A percentile compares a stretch with the other conserved stretches of the same genome.
phyloP scores from a whole-genome alignment of 2,797 vertebrate species.

The Argentina silus region DNA sequence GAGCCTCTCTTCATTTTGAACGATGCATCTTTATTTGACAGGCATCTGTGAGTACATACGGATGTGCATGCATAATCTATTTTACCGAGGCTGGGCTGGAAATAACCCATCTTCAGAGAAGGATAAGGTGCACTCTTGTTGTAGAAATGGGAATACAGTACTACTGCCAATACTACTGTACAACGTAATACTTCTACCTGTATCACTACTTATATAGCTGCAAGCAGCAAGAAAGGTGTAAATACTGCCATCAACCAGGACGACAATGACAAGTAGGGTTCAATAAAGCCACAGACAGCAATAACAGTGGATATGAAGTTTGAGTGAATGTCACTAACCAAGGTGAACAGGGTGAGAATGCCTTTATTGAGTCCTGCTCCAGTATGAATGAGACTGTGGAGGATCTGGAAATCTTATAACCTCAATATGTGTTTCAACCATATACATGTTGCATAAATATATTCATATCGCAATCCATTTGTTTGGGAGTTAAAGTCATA shows the following conservation, averaged over 20 bases:
- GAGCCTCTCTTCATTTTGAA: conserved; percentile 64
- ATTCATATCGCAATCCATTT: neutral
- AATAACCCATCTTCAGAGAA: conserved; percentile 32
- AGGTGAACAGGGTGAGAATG: neutral
- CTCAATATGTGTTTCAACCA: too few species aligned
- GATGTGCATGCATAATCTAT: conserved; percentile 68
- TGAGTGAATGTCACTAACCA: neutral
- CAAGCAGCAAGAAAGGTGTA: neutral
- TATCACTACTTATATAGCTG: neutral
- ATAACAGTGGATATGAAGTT: neutral
- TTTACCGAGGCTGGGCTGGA: conserved; percentile 49
- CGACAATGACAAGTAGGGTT: neutral
- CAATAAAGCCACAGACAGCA: neutral
- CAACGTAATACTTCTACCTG: neutral
- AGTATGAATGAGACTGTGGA: neutral
- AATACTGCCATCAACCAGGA: neutral
- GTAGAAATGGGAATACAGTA: neutral
- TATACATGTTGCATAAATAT: neutral
- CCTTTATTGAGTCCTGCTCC: neutral
- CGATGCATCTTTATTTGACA: conserved; percentile 64
- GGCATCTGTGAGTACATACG: conserved; percentile 69
- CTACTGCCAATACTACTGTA: neutral
- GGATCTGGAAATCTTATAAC: neutral
- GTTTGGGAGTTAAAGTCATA: neutral
- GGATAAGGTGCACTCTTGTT: conserved; percentile 18